These are phyloP conservation scores for Leptinotarsa texana DNA, from an alignment of 1,140 invertebrate species.

Conservation along the genomic window DNA sequence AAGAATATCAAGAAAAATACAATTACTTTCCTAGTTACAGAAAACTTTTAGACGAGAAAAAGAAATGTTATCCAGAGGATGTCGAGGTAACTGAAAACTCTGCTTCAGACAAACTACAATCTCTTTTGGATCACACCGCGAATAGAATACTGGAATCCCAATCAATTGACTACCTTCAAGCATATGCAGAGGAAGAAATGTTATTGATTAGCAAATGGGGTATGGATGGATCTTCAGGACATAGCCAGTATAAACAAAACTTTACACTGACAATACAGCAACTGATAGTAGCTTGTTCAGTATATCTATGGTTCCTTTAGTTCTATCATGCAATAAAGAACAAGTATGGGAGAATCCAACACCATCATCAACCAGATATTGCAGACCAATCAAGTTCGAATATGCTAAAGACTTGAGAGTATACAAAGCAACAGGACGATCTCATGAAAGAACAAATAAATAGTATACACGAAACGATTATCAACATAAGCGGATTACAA, in stretches of 20 bases:
- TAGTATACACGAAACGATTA: no score
- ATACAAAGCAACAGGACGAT: not conserved
- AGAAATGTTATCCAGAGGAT: no score
- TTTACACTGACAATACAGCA: constrained; percentile 39
- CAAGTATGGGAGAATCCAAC: constrained; percentile 50
- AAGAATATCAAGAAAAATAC: no score
- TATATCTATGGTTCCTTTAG: constrained; percentile 47
- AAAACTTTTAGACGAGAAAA: no score
- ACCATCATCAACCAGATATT: constrained; percentile 51
- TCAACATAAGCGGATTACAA: no score
- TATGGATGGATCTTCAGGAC: constrained; percentile 47
- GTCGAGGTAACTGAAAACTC: not conserved
- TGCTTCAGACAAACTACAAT: constrained; percentile 26
- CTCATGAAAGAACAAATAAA: not conserved
- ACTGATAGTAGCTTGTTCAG: constrained; percentile 41
- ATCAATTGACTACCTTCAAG: not conserved
- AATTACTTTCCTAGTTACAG: no score
- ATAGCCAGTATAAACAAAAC: constrained; percentile 49
- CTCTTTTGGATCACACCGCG: constrained; percentile 32
- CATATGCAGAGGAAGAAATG: constrained; percentile 29
- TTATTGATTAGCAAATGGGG: constrained; percentile 50
- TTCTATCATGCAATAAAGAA: constrained; percentile 15
- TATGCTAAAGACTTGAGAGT: constrained; percentile 44
- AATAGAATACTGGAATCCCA: constrained; percentile 17
- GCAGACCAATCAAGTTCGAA: constrained; percentile 48